Percentiles rank a stretch among this genome's conserved stretches.
phyloP scores from a whole-genome alignment of 30 jellyfish, hydroid and myxozoan species.

The Mastigias papua region DNA sequence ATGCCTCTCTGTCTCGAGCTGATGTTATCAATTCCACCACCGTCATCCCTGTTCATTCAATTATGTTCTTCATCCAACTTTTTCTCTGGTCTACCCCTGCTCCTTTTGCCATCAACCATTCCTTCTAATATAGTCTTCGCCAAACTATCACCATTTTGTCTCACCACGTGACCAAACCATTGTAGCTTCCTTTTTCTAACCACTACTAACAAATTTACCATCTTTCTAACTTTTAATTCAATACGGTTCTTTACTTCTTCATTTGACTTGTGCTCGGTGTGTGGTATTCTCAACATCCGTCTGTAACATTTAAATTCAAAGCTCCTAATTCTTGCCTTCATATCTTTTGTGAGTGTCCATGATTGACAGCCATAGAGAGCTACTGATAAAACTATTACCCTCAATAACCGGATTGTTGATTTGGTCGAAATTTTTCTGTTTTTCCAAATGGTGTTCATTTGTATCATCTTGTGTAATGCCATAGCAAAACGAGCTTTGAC shows the following conservation, averaged over 20 bases:
- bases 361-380: slow-evolving; percentile 10
- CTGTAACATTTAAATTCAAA: slow-evolving; percentile 18
- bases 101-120: slow-evolving; percentile 20
- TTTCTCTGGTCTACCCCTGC: slow-evolving; percentile 18
- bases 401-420: background rate
- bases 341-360: background rate
- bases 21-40: background rate
- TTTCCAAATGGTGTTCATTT: background rate
- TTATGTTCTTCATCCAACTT: background rate
- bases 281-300: background rate
- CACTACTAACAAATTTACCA: background rate
- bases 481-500: background rate
- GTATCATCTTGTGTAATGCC: background rate
- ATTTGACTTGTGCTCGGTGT: background rate
- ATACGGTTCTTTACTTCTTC: slow-evolving; percentile 7
- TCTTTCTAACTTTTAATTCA: slow-evolving; percentile 1
- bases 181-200: slow-evolving; percentile 25
- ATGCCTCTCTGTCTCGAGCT: slow-evolving; percentile 3
- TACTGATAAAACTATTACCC: background rate
- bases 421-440: background rate
- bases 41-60: background rate
- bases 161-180: slow-evolving; percentile 12
- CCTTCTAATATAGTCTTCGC: slow-evolving; percentile 15
- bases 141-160: background rate
- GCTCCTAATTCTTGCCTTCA: background rate